Percentiles rank a stretch among this genome's conserved stretches.
phyloP scores from a whole-genome alignment of 1,140 invertebrate genomes.

The Mylabris phalerata region DNA sequence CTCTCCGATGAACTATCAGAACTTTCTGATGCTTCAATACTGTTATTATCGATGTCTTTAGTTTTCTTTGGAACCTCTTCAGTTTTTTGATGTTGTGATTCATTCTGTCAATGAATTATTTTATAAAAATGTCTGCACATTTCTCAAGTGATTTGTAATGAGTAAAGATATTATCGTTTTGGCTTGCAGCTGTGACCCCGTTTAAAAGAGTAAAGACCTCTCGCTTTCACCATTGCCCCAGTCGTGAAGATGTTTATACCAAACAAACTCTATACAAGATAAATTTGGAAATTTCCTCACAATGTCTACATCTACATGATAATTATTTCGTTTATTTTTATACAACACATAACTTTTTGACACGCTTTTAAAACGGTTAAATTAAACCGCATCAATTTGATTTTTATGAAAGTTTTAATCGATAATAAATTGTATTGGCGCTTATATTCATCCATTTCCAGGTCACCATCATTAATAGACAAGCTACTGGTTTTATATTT shows the following conservation, averaged over 20 bases:
- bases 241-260: constrained; percentile 15
- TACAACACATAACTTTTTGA: too few species aligned
- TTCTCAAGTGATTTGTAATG: not conserved
- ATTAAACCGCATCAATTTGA: not conserved
- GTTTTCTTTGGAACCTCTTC: constrained; percentile 41
- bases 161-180: constrained; percentile 6
- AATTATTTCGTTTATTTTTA: too few species aligned
- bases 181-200: constrained; percentile 17
- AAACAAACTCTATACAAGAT: too few species aligned
- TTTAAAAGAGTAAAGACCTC: constrained; percentile 33
- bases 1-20: constrained; percentile 7
- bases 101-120: constrained; percentile 11
- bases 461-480: too few species aligned
- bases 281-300: too few species aligned
- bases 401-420: too few species aligned
- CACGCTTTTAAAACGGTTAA: not conserved
- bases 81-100: constrained; percentile 36
- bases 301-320: too few species aligned
- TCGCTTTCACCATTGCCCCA: constrained; percentile 34
- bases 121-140: not conserved
- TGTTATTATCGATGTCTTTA: constrained; percentile 40
- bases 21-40: constrained; percentile 31
- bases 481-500: too few species aligned
- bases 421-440: too few species aligned
- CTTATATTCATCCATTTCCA: too few species aligned